Evolutionary conservation across 2,888 invertebrate species (phyloP).

Genomic region (Sepiola atlantica): DNA sequence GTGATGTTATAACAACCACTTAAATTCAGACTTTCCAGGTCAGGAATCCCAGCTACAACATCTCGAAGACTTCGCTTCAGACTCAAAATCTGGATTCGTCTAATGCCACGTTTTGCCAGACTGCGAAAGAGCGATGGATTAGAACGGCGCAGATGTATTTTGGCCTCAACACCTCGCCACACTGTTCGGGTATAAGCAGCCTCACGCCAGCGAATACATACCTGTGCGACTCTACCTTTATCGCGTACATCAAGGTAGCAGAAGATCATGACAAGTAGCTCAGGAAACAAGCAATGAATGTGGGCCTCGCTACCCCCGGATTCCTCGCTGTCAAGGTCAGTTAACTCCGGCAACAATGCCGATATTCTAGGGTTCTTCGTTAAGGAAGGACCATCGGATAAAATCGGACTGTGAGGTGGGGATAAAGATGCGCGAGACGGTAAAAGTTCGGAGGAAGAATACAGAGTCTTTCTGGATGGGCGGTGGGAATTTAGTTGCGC

Average conservation of each 20-base stretch:
- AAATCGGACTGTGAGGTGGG: conserved; percentile 41
- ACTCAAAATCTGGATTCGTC: conserved; percentile 90
- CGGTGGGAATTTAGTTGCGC: neutral
- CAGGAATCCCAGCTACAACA: conserved; percentile 88
- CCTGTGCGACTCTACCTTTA: conserved; percentile 91
- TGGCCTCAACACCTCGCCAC: conserved; percentile 94
- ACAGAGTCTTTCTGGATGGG: neutral
- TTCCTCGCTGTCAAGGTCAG: conserved; percentile 43
- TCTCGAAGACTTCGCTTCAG: conserved; percentile 87
- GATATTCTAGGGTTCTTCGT: conserved; percentile 57
- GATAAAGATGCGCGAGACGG: conserved; percentile 38
- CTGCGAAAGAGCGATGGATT: conserved; percentile 90
- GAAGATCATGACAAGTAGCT: conserved; percentile 93
- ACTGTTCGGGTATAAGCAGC: conserved; percentile 93
- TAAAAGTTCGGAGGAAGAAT: neutral
- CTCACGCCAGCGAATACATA: conserved; percentile 88
- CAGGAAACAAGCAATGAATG: conserved; percentile 92
- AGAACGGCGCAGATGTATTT: conserved; percentile 86
- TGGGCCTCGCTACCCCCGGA: conserved; percentile 69
- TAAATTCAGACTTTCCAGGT: conserved; percentile 89
- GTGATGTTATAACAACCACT: conserved; percentile 95
- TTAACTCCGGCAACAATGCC: conserved; percentile 53
- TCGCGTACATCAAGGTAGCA: conserved; percentile 90
- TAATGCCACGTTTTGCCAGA: conserved; percentile 89
- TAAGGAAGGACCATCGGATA: conserved; percentile 52